A percentile compares a stretch with the other conserved stretches of the same genome.
These are phyloP conservation scores for Geopemphigus sp. DNA, from an alignment of 1,140 invertebrate species.

Conservation along the genomic window DNA sequence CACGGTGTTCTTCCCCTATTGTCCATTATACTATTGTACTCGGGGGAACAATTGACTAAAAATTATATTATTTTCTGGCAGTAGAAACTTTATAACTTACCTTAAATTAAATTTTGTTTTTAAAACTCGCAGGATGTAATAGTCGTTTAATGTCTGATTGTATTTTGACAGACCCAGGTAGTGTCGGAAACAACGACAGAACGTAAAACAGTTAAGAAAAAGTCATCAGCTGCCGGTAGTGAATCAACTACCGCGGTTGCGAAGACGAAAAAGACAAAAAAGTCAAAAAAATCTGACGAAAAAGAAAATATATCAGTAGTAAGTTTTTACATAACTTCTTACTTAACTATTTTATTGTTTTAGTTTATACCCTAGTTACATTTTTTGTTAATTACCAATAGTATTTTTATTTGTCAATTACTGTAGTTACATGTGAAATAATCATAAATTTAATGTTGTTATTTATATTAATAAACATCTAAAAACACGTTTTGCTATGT, in stretches of 20 bases:
- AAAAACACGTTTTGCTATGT: not conserved
- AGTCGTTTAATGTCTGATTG: constrained; percentile 19
- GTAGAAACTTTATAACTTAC: not conserved
- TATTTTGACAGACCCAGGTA: constrained; percentile 39
- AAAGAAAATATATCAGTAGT: constrained; percentile 55
- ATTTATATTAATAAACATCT: not conserved
- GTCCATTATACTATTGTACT: constrained; percentile 39
- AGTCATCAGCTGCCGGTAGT: constrained; percentile 7
- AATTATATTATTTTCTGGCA: not conserved
- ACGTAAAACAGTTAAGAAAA: constrained; percentile 33
- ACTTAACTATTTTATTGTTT: not conserved
- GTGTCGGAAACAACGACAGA: constrained; percentile 31
- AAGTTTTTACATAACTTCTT: constrained; percentile 49
- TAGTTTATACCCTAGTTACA: not conserved
- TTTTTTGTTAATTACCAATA: not conserved
- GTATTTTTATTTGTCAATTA: not conserved
- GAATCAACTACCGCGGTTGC: constrained; percentile 45
- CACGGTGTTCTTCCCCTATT: constrained; percentile 49
- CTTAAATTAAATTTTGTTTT: constrained; percentile 15
- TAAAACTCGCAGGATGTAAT: not conserved
- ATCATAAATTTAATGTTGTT: not conserved
- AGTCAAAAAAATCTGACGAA: constrained; percentile 54
- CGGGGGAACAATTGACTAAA: constrained; percentile 20
- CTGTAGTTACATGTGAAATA: not conserved
- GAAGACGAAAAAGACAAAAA: constrained; percentile 54